Evolutionary conservation across 2,888 invertebrate species (phyloP).

Genomic region (Bellardia bayeri): DNA sequence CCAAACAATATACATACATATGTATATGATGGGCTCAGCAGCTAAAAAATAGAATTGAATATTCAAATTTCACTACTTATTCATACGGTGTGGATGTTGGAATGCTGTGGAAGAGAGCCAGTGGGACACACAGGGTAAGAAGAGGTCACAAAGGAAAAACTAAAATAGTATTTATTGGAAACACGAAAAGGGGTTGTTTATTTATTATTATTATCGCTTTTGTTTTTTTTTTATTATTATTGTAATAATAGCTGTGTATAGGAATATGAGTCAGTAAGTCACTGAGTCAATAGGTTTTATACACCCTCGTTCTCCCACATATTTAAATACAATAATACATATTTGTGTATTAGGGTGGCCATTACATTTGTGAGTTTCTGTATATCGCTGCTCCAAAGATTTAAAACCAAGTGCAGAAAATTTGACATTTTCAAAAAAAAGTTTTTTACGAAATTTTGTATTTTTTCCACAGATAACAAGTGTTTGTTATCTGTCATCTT

Average conservation of each 20-base stretch:
- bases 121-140: neutral
- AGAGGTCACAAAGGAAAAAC: neutral
- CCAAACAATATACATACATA: neutral
- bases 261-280: constrained; percentile 39
- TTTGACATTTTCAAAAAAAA: too few species aligned
- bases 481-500: too few species aligned
- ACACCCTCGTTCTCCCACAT: neutral
- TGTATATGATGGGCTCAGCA: neutral
- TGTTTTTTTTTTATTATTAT: neutral
- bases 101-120: neutral
- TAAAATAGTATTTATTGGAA: constrained; percentile 61
- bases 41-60: constrained; percentile 38
- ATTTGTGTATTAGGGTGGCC: neutral
- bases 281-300: constrained; percentile 9
- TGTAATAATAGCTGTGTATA: constrained; percentile 25
- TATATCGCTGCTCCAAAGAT: too few species aligned
- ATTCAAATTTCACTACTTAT: constrained; percentile 35
- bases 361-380: too few species aligned
- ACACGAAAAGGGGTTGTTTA: constrained; percentile 46
- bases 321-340: neutral
- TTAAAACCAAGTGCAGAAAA: too few species aligned
- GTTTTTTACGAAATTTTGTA: too few species aligned
- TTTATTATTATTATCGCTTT: constrained; percentile 51
- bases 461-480: too few species aligned
- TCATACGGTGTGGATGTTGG: neutral